phyloP scores from a whole-genome alignment of 2,888 invertebrate species.

The Xanthia icteritia region DNA sequence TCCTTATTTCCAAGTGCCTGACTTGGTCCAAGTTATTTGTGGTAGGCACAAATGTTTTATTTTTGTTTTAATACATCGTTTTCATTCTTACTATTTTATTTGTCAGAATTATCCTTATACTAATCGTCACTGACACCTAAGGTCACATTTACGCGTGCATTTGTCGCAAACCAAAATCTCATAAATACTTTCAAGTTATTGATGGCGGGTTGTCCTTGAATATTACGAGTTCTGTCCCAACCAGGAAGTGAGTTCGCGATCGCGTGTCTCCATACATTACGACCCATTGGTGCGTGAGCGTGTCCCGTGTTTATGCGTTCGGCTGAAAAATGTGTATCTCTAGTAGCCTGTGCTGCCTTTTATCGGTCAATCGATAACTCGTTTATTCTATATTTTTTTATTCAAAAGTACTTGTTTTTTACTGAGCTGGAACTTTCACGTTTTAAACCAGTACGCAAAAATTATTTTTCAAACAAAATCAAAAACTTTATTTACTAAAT shows the following conservation, averaged over 20 bases:
- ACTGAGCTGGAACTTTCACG: neutral
- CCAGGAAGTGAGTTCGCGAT: constrained; percentile 81
- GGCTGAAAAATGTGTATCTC: constrained; percentile 77
- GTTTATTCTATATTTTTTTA: constrained; percentile 31
- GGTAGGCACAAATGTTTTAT: neutral
- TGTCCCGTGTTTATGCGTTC: constrained; percentile 75
- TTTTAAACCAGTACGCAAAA: neutral
- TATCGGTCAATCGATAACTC: constrained; percentile 78
- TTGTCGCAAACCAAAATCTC: constrained; percentile 57
- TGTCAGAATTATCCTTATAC: neutral
- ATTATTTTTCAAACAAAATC: neutral
- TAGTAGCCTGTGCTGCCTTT: constrained; percentile 72
- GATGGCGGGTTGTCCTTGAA: constrained; percentile 82
- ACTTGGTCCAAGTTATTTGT: neutral
- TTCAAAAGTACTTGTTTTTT: neutral
- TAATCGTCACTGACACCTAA: constrained; percentile 9
- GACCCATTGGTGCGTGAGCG: constrained; percentile 73
- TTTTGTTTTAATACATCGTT: neutral
- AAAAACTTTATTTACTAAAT: neutral
- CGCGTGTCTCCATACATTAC: constrained; percentile 80
- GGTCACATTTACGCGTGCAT: constrained; percentile 45
- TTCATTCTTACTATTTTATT: neutral
- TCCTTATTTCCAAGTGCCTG: too few relatives aligned
- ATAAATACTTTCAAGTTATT: constrained; percentile 72
- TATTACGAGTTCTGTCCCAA: constrained; percentile 75